These are phyloP conservation scores for Helleia helle DNA, from an alignment of 2,888 invertebrate species.

Conservation along the genomic window DNA sequence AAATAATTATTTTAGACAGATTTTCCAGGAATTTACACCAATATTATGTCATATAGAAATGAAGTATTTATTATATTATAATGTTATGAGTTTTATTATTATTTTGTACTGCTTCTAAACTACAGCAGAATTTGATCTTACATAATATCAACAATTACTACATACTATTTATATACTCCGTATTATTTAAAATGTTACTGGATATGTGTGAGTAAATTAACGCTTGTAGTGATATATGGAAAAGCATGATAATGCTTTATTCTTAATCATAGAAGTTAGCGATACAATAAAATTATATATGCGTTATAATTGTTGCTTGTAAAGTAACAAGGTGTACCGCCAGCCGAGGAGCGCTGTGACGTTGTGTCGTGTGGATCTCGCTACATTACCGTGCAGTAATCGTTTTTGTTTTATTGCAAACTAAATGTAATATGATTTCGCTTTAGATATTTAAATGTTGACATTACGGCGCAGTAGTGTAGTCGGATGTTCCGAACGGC, in stretches of 20 bases:
- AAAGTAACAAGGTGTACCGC: slow-evolving; percentile 39
- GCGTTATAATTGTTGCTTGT: slow-evolving; percentile 53
- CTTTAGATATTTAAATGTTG: slow-evolving; percentile 6
- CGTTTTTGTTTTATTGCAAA: slow-evolving; percentile 3
- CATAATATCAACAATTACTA: slow-evolving; percentile 8
- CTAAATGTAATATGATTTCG: background rate
- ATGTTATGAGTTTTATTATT: background rate
- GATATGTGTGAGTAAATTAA: slow-evolving; percentile 62
- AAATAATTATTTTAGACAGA: no score
- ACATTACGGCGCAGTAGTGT: slow-evolving; percentile 24
- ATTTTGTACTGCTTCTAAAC: slow-evolving; percentile 8
- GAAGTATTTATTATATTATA: slow-evolving; percentile 2
- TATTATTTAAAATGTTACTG: slow-evolving; percentile 46
- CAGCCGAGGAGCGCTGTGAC: slow-evolving; percentile 31
- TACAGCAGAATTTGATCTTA: slow-evolving; percentile 8
- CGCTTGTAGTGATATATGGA: slow-evolving; percentile 64
- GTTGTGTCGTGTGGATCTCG: slow-evolving; percentile 28
- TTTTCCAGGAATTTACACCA: slow-evolving; percentile 4
- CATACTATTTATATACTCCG: slow-evolving; percentile 15
- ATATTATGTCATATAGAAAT: slow-evolving; percentile 1
- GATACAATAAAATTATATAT: slow-evolving; percentile 38
- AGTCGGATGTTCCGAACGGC: slow-evolving; percentile 36
- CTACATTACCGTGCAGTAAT: slow-evolving; percentile 40
- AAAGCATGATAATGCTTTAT: slow-evolving; percentile 58
- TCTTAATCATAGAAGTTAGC: slow-evolving; percentile 40